Percentiles rank a stretch among this genome's conserved stretches.
Conservation (phyloP, 2,888 invertebrate species). For the Drosophila trichaetosa region DNA sequence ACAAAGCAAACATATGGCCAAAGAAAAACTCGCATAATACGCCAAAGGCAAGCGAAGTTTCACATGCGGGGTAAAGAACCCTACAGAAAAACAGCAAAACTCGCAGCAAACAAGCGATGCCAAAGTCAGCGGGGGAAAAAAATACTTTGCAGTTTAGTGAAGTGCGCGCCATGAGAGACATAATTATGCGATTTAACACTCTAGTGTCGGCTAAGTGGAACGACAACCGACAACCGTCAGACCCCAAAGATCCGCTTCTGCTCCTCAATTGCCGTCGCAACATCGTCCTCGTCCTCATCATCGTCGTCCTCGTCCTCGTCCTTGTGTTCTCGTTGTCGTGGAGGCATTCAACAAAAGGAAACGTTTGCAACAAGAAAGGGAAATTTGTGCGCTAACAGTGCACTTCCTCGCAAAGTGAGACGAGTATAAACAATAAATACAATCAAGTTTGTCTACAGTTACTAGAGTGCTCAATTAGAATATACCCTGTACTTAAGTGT, state of each 20-base stretch:
- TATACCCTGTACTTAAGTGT: conserved; percentile 32
- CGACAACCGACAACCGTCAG: conserved; percentile 54
- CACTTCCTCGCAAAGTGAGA: conserved; percentile 75
- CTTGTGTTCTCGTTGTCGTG: conserved; percentile 21
- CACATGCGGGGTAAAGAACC: conserved; percentile 26
- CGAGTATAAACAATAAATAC: conserved; percentile 50
- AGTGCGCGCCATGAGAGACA: conserved; percentile 79
- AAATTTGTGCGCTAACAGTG: conserved; percentile 75
- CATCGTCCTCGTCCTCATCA: background rate
- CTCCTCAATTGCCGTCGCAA: background rate
- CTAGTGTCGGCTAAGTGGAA: conserved; percentile 72
- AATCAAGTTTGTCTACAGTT: conserved; percentile 22
- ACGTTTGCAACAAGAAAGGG: conserved; percentile 74
- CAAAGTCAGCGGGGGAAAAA: conserved; percentile 45
- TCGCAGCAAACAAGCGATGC: conserved; percentile 34
- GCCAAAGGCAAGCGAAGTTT: conserved; percentile 41
- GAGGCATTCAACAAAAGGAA: conserved; percentile 65
- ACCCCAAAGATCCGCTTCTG: background rate
- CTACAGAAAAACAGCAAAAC: conserved; percentile 9
- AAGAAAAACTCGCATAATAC: conserved; percentile 41
- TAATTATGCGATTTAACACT: conserved; percentile 82
- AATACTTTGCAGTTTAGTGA: conserved; percentile 72
- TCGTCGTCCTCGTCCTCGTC: background rate
- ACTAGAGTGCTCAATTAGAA: conserved; percentile 23
- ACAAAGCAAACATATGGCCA: conserved; percentile 61